Evolutionary conservation across 2,113 vertebrate species (phyloP), one percentile per base, ranked within the genome.

Genomic region (Oryzias woworae): DNA sequence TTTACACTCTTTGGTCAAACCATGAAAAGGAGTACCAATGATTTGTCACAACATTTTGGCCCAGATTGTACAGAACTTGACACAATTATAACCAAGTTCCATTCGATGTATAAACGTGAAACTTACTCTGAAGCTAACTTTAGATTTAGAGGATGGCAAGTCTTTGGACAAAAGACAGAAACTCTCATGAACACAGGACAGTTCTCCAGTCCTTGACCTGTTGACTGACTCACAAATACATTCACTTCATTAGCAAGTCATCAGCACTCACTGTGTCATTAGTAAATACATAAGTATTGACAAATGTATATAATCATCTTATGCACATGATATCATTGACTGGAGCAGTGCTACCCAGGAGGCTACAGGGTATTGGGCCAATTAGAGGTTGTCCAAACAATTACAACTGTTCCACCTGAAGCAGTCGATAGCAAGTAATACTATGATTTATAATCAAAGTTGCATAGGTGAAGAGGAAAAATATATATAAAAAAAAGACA

Each of bases 231-330:
- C 87, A 84, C 82, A 89, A 92, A 92, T 87, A 85, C 80, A 80
- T 64, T 72, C 66, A 76, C 81, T 91, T 94, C 85, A 91, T 94
- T 94, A 94, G 89, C 73, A 69, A 90, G 91, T 93, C 91, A 88
- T 61, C 52, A 10, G 81, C 69, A 67, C 86, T 78, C 48, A 81
- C 83, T 77, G 84, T 71, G 80, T 91, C 91, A 93, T 81, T 91
- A 93, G 91, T 92, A 91, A 91, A 91, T 64, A 91, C 87, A 89
- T 65, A 78, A 87, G 79, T 90, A 92, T 92, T 91, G 91, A 92
- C 89, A 89, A 85, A 76, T 62, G 69, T 80, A 87, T 87, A 89
- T 83, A 89, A 91, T 90, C 92, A 90, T 77, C 77, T 64, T 75
- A 71, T 58, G 66, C 80, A 82, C 83, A 87, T 90, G 91, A 91